Base-by-base conservation (phyloP, 92 coral and sea anemone species). In the Palythoa caribaeorum region DNA sequence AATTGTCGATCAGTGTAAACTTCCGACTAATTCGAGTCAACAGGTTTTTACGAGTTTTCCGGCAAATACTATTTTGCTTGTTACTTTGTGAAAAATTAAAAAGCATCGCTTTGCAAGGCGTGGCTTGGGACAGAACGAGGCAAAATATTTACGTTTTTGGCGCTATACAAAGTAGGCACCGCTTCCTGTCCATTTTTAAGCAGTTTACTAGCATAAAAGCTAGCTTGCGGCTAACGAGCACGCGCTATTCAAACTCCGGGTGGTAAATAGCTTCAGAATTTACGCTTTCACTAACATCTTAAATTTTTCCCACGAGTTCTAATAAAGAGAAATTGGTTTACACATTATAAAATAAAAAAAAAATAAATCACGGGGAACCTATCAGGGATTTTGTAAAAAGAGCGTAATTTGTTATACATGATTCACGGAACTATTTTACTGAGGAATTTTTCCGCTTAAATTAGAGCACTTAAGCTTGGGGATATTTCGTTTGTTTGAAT, bases 11-110 rank as follows among this genome's bases (percentile, higher is more conserved):
- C 73, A 81, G 65, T 47, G 76, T 81, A 66, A 81, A 66, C 86
- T 81, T 81, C 86, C 86, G 76, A 81, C 47, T 16, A 9, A 40
- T 44, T 38, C 60, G 59, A 81, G 73, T 63, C 86, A 81, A 65
- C 75, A 81, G 38, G 44, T 40, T 44, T n/a, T 40, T 39, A 47
- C 62, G 5, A 66, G 73, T 81, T 66, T 81, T 66, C 76, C 86
- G 86, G 86, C 59, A 81, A 81, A 69, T 5, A 77, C 39, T 66
- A 48, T 44, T 66, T 66, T 48, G 86, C 86, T 81, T 93, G 98
- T 94, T 94, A 91, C 76, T 90, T 88, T 86, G 92, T 94, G 78
- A 91, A 94, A 94, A 86, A 93, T 93, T 94, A 93, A 94, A 89
- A 50, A 89, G 92, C 89, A 53, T 92, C 90, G 89, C 79, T 84